Evolutionary conservation across 2,113 vertebrate species (phyloP).

Genomic region (Seriola aureovittata): DNA sequence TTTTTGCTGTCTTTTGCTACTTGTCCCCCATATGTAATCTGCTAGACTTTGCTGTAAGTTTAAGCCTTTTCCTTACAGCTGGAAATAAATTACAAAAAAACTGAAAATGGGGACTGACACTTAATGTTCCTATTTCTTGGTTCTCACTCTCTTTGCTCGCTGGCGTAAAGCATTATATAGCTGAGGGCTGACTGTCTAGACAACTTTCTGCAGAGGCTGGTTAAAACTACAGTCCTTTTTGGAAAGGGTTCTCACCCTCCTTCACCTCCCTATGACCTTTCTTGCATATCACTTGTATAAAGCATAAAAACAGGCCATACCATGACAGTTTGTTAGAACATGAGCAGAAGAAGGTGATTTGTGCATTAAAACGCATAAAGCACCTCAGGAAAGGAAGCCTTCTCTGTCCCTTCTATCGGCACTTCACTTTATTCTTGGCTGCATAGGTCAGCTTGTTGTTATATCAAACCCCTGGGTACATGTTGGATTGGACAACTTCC

Average conservation of each 20-base stretch:
- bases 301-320: conserved; percentile 15
- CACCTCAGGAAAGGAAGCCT: background rate
- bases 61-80: conserved; percentile 16
- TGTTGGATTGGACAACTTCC: background rate
- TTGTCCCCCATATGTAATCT: conserved; percentile 16
- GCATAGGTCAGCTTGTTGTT: conserved; percentile 4
- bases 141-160: conserved; percentile 10
- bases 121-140: conserved; percentile 7
- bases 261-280: conserved; percentile 24
- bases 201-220: conserved; percentile 19
- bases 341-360: background rate
- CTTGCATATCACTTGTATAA: conserved; percentile 13
- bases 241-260: background rate
- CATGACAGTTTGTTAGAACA: background rate
- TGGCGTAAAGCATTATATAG: conserved; percentile 19
- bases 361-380: background rate
- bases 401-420: background rate
- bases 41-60: background rate
- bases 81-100: background rate
- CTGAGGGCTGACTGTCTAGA: conserved; percentile 52
- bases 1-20: background rate
- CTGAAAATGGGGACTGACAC: conserved; percentile 13
- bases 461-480: background rate
- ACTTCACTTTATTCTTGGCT: background rate
- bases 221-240: conserved; percentile 10